Evolutionary conservation across 37 sponge, comb jelly and placozoan genomes (phyloP), one percentile per base, ranked within the genome.

Genomic region (Ephydatia muelleri): DNA sequence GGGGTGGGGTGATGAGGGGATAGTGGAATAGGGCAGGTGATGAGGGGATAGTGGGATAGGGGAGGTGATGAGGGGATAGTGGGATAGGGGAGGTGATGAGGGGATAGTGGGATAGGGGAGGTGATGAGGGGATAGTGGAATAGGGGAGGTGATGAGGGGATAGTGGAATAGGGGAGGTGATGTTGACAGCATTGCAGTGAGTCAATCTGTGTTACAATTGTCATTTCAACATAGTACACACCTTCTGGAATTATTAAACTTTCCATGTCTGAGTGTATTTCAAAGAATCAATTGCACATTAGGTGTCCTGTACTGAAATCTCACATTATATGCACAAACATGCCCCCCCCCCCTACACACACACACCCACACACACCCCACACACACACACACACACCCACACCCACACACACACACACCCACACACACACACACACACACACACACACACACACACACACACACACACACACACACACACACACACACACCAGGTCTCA

Each of bases 401-500:
- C n/a, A n/a, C n/a, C n/a, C n/a, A n/a, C n/a, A n/a, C n/a, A n/a
- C n/a, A n/a, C n/a, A n/a, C n/a, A n/a, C n/a, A n/a, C n/a, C n/a
- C n/a, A n/a, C n/a, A n/a, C n/a, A n/a, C n/a, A n/a, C 65, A 12
- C 84, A 12, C 33, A 36, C 37, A 49, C 66, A 31, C 67, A 26
- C 85, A 32, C 72, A 38, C 78, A 21, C 85, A 26, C 78, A n/a
- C 84, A 12, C 76, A 27, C 26, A 27, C 78, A 25, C 81, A 69
- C 81, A 32, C 81, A 27, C 73, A 39, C 65, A 0, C n/a, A n/a
- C n/a, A n/a, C n/a, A n/a, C n/a, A n/a, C n/a, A 43, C 47, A 8
- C 8, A 8, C 47, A 43, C 47, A 43, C 47, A 43, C 8, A 43
- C 47, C 27, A 93, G 97, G 97, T 77, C 81, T 70, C 95, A 95